Evolutionary conservation across 2,797 vertebrate genomes (phyloP).

Genomic region (Etheostoma perlongum): DNA sequence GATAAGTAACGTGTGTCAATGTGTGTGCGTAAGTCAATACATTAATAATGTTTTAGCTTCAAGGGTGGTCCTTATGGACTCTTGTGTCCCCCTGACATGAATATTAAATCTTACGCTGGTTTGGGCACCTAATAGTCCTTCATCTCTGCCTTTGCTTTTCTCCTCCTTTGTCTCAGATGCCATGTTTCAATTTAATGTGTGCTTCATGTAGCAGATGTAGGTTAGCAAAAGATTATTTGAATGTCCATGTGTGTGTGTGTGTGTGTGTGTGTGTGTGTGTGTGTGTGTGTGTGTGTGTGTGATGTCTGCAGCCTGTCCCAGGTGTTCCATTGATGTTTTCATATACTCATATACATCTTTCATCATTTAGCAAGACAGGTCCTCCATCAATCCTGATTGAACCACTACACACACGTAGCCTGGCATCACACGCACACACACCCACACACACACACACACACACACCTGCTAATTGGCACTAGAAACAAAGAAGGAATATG

Average conservation of each 20-base stretch:
- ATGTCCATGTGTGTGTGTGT: no score
- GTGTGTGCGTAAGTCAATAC: constrained; percentile 42
- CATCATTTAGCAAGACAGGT: constrained; percentile 64
- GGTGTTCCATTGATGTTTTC: constrained; percentile 70
- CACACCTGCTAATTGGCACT: neutral
- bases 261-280: no score
- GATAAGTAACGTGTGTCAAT: constrained; percentile 30
- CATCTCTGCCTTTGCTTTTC: constrained; percentile 17
- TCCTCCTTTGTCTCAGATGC: constrained; percentile 11
- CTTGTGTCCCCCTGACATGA: constrained; percentile 55
- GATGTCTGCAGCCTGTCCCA: constrained; percentile 43
- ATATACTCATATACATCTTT: constrained; percentile 72
- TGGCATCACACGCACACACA: constrained; percentile 10
- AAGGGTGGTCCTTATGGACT: constrained; percentile 53
- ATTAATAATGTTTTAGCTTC: constrained; percentile 55
- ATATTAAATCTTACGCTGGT: constrained; percentile 61
- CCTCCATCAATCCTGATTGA: constrained; percentile 62
- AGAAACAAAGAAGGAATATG: neutral
- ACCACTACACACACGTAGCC: constrained; percentile 7
- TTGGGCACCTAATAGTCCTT: constrained; percentile 58
- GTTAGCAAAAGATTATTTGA: neutral
- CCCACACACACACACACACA: constrained; percentile 24
- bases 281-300: constrained; percentile 12
- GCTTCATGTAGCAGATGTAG: neutral
- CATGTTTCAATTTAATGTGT: neutral